phyloP scores from a whole-genome alignment of 2,888 invertebrate species.

The Ypsolopha scabrella region DNA sequence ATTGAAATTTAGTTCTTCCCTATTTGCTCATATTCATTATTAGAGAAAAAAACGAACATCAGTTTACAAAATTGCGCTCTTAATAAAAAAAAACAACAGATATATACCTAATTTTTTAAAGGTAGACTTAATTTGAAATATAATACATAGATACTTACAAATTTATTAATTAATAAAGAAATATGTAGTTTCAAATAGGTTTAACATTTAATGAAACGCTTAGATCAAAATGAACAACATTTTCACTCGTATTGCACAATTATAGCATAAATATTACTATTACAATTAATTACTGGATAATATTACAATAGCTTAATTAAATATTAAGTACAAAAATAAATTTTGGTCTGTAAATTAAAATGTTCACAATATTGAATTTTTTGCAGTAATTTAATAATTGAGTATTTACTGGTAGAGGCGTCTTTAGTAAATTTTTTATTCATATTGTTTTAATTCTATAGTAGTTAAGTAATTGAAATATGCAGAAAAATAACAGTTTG shows the following conservation, averaged over 20 bases:
- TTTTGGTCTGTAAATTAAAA: neutral
- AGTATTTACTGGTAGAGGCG: neutral
- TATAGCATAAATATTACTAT: slow-evolving; percentile 51
- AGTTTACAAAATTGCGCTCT: slow-evolving; percentile 19
- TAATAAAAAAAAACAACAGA: slow-evolving; percentile 47
- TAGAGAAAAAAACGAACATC: slow-evolving; percentile 32
- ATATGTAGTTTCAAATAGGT: slow-evolving; percentile 40
- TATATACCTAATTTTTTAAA: slow-evolving; percentile 45
- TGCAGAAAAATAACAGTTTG: neutral
- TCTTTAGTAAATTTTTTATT: neutral
- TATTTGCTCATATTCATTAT: slow-evolving; percentile 35
- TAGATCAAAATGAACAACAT: slow-evolving; percentile 46
- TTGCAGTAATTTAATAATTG: neutral
- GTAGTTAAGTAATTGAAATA: neutral
- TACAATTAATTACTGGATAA: slow-evolving; percentile 30
- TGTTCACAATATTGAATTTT: no score
- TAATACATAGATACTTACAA: slow-evolving; percentile 45
- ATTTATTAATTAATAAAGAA: slow-evolving; percentile 55
- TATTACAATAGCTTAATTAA: slow-evolving; percentile 36
- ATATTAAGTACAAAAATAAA: slow-evolving; percentile 15
- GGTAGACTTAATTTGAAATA: neutral
- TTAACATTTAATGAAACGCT: slow-evolving; percentile 45
- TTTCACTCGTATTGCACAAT: slow-evolving; percentile 61
- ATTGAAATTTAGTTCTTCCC: slow-evolving; percentile 37
- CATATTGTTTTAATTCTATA: neutral